A percentile compares a stretch with the other conserved stretches of the same genome.
These are phyloP conservation scores for Alauda arvensis DNA, from an alignment of 2,797 vertebrate genomes.

Conservation along the genomic window DNA sequence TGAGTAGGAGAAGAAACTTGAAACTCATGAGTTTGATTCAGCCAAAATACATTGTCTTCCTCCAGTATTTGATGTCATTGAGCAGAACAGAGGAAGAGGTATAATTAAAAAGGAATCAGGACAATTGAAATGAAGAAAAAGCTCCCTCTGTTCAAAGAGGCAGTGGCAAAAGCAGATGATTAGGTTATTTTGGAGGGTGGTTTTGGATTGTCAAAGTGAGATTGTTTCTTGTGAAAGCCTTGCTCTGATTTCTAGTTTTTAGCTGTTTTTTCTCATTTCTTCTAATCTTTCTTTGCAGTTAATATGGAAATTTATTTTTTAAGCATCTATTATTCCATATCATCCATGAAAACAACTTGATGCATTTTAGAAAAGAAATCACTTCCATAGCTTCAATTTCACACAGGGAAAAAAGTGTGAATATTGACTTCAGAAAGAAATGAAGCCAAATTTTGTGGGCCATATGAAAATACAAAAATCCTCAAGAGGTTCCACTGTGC, in stretches of 20 bases:
- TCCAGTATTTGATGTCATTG: background rate
- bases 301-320: background rate
- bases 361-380: background rate
- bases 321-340: background rate
- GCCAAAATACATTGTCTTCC: background rate
- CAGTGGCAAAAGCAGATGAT: background rate
- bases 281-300: background rate
- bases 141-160: background rate
- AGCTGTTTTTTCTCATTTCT: background rate
- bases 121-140: slow-evolving; percentile 16
- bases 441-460: background rate
- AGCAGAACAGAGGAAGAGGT: background rate
- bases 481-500: background rate
- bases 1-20: background rate
- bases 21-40: slow-evolving; percentile 8
- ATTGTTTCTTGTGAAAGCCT: background rate
- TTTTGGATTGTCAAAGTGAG: background rate
- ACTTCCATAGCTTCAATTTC: background rate
- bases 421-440: background rate
- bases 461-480: background rate
- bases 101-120: slow-evolving; percentile 24
- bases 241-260: background rate
- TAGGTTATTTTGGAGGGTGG: background rate
- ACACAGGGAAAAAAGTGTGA: background rate
- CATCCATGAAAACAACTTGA: background rate